Conservation (phyloP, 1,140 invertebrate species). For the Drosophila pandora region DNA sequence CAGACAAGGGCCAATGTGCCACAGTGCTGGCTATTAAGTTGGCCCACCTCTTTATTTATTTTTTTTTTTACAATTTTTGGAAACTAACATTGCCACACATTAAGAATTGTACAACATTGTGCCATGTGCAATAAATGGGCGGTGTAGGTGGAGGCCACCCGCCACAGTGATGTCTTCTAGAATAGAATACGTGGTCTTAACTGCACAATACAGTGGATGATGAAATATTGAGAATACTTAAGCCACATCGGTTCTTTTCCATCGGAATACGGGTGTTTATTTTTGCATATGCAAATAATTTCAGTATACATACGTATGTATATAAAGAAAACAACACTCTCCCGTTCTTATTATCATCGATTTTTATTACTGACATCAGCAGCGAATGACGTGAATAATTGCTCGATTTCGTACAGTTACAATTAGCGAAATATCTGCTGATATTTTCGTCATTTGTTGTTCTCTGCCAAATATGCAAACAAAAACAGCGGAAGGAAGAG, state of each 20-base stretch:
- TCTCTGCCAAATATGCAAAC: slow-evolving; percentile 45
- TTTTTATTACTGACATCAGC: slow-evolving; percentile 36
- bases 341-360: slow-evolving; percentile 23
- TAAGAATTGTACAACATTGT: slow-evolving; percentile 37
- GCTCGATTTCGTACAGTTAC: slow-evolving; percentile 49
- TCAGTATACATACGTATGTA: slow-evolving; percentile 5
- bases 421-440: slow-evolving; percentile 71
- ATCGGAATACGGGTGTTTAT: slow-evolving; percentile 6
- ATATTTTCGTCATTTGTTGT: slow-evolving; percentile 66
- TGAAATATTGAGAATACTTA: slow-evolving; percentile 45
- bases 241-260: slow-evolving; percentile 1
- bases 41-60: slow-evolving; percentile 20
- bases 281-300: slow-evolving; percentile 22
- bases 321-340: slow-evolving; percentile 8
- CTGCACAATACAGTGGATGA: slow-evolving; percentile 40
- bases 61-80: slow-evolving; percentile 23
- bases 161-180: slow-evolving; percentile 10
- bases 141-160: slow-evolving; percentile 25
- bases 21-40: slow-evolving; percentile 31
- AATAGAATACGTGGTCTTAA: background rate
- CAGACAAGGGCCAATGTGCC: slow-evolving; percentile 41
- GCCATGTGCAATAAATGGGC: slow-evolving; percentile 20
- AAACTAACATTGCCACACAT: slow-evolving; percentile 35
- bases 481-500: slow-evolving; percentile 35
- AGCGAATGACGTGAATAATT: slow-evolving; percentile 34